A percentile compares a stretch with the other conserved stretches of the same genome.
These are phyloP conservation scores for Amyelois transitella DNA, from an alignment of 1,140 invertebrate species.

Conservation along the genomic window DNA sequence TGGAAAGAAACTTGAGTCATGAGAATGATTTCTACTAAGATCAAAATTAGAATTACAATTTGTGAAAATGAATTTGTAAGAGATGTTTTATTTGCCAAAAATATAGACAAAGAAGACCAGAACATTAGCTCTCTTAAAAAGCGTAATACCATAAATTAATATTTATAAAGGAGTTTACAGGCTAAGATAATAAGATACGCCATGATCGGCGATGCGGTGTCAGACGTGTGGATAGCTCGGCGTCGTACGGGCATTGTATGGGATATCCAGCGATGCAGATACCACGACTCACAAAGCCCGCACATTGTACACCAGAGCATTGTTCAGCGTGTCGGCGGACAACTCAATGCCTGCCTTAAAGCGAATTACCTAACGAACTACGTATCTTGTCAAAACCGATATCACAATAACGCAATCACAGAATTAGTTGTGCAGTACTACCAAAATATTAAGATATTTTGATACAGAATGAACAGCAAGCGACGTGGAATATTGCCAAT, in stretches of 20 bases:
- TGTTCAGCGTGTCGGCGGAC: conserved; percentile 58
- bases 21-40: too few species aligned
- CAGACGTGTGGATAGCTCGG: conserved; percentile 10
- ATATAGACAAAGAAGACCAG: neutral
- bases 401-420: neutral
- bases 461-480: conserved; percentile 7
- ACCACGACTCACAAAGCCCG: conserved; percentile 52
- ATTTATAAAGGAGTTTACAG: neutral
- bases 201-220: conserved; percentile 11
- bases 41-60: too few species aligned
- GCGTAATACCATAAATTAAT: neutral
- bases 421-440: neutral
- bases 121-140: neutral
- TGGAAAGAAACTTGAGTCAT: too few species aligned
- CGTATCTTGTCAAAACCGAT: neutral
- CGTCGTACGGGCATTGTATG: conserved; percentile 31
- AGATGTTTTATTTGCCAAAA: too few species aligned
- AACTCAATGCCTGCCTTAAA: conserved; percentile 42
- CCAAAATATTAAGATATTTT: conserved; percentile 8
- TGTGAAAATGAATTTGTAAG: too few species aligned
- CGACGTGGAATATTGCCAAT: conserved; percentile 24
- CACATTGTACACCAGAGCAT: conserved; percentile 54
- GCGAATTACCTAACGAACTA: conserved; percentile 29
- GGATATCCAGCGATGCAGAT: conserved; percentile 36
- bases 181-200: conserved; percentile 13